A percentile compares a stretch with the other conserved stretches of the same genome.
phyloP scores from a whole-genome alignment of 1,140 invertebrate genomes.

The Paramacrobiotus metropolitanus region DNA sequence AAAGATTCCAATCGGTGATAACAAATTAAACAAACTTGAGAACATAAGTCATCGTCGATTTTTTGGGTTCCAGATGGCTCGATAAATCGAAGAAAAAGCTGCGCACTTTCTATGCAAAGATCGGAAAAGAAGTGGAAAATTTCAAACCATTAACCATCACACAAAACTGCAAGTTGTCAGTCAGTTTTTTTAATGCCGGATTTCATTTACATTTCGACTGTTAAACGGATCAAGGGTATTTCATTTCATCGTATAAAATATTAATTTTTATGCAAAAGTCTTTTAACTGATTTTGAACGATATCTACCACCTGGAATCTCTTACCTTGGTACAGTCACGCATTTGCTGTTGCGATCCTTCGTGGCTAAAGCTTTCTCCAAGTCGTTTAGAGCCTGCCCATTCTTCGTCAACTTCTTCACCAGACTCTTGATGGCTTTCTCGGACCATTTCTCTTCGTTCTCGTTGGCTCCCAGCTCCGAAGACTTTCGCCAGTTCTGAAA shows the following conservation, averaged over 20 bases:
- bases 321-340: slow-evolving; percentile 23
- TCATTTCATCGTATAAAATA: not conserved
- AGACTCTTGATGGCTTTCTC: slow-evolving; percentile 25
- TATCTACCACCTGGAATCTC: too few relatives aligned
- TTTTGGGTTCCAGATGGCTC: too few relatives aligned
- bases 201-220: not conserved
- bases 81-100: too few relatives aligned
- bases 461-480: not conserved
- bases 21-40: too few relatives aligned
- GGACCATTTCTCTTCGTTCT: slow-evolving; percentile 20
- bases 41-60: too few relatives aligned
- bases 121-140: too few relatives aligned
- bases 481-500: not conserved
- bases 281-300: too few relatives aligned
- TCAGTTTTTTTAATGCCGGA: not conserved
- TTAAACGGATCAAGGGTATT: not conserved
- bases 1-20: too few relatives aligned
- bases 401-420: slow-evolving; percentile 23
- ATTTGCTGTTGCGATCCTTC: slow-evolving; percentile 20
- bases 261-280: too few relatives aligned
- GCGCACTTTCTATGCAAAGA: too few relatives aligned
- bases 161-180: not conserved
- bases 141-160: too few relatives aligned
- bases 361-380: slow-evolving; percentile 20
- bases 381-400: slow-evolving; percentile 20